Conservation (phyloP, 2,888 invertebrate genomes). For the Corbicula japonica region DNA sequence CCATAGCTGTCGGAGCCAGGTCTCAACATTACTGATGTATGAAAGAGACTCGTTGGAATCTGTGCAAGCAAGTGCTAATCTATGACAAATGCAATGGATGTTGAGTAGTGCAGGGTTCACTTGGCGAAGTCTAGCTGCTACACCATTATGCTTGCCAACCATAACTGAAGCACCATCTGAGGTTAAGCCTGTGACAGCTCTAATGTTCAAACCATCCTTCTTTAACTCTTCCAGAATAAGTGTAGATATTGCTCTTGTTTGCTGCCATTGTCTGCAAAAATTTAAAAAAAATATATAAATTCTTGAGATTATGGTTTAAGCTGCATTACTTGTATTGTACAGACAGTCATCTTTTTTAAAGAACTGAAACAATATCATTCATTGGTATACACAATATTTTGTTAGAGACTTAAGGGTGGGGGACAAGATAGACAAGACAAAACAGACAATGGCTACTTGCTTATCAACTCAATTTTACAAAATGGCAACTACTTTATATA, state of each 20-base stretch:
- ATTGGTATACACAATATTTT: too few species aligned
- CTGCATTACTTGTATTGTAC: too few species aligned
- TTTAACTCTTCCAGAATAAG: slow-evolving; percentile 13
- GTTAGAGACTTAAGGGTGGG: too few species aligned
- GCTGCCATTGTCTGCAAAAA: too few species aligned
- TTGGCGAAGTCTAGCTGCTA: slow-evolving; percentile 14
- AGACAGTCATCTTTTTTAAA: too few species aligned
- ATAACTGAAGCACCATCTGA: slow-evolving; percentile 47
- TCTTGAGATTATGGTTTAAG: too few species aligned
- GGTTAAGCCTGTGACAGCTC: slow-evolving; percentile 18
- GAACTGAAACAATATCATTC: too few species aligned
- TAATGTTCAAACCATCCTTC: slow-evolving; percentile 4
- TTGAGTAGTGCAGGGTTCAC: slow-evolving; percentile 34
- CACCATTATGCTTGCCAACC: slow-evolving; percentile 26
- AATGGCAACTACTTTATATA: too few species aligned
- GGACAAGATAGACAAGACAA: too few species aligned
- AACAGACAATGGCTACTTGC: too few species aligned
- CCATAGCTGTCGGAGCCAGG: slow-evolving; percentile 53
- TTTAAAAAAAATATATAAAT: too few species aligned
- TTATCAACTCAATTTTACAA: too few species aligned
- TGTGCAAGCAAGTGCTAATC: slow-evolving; percentile 58
- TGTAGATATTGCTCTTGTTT: slow-evolving; percentile 26
- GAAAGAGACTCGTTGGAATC: slow-evolving; percentile 35
- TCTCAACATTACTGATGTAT: slow-evolving; percentile 59
- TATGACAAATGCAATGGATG: slow-evolving; percentile 64